Evolutionary conservation across 2,888 invertebrate genomes (phyloP).

Genomic region (Bugulina stolonifera): DNA sequence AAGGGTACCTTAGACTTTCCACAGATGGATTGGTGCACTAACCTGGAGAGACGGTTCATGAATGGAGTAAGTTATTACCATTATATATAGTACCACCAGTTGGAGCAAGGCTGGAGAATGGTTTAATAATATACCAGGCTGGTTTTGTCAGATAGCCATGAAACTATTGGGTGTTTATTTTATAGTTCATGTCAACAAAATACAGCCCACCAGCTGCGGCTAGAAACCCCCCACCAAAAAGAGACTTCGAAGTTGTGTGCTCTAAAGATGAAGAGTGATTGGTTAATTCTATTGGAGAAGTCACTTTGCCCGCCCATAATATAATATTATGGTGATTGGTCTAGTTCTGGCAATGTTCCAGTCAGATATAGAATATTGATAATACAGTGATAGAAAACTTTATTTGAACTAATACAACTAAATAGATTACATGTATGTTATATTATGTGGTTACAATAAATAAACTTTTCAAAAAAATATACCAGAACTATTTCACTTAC

Average conservation of each 20-base stretch:
- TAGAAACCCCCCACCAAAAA: background rate
- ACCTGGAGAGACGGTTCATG: background rate
- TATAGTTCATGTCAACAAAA: background rate
- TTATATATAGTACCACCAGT: too few species aligned
- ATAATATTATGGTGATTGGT: too few species aligned
- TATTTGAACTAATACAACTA: too few species aligned
- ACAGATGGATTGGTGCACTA: background rate
- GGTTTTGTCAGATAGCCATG: too few species aligned
- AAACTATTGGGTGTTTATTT: background rate
- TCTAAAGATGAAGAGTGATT: background rate
- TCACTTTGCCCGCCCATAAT: too few species aligned
- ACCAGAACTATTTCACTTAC: too few species aligned
- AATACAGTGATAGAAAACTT: too few species aligned
- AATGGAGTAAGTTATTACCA: background rate
- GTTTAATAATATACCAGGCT: too few species aligned
- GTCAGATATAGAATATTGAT: too few species aligned
- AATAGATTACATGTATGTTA: too few species aligned
- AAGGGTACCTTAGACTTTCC: background rate
- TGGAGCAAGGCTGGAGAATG: too few species aligned
- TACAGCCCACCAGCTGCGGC: background rate
- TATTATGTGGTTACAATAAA: background rate
- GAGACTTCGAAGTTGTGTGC: background rate
- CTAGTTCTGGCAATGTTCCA: too few species aligned
- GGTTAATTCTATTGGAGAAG: slow-evolving; percentile 6
- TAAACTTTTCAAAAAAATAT: background rate